phyloP scores from a whole-genome alignment of 1,140 invertebrate genomes.

The Caerostris extrusa region DNA sequence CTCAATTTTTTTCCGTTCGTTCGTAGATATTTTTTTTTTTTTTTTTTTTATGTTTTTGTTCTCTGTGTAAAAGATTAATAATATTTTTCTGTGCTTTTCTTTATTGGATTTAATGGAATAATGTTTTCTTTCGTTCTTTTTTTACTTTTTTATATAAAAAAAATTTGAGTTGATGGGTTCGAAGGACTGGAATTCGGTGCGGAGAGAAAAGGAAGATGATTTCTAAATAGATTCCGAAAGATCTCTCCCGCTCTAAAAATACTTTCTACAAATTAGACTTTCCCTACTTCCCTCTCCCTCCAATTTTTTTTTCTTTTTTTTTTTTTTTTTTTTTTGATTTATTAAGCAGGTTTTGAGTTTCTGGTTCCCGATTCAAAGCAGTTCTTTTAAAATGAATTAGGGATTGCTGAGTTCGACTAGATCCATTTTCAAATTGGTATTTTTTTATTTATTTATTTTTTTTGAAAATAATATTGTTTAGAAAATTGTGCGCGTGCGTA shows the following conservation, averaged over 20 bases:
- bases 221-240: constrained; percentile 4
- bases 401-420: neutral
- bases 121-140: neutral
- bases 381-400: constrained; percentile 15
- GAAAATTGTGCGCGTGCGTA: too few relatives aligned
- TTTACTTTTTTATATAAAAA: neutral
- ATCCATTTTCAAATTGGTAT: neutral
- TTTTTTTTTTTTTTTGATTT: neutral
- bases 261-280: neutral
- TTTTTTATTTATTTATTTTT: neutral
- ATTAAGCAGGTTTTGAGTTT: constrained; percentile 16
- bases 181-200: neutral
- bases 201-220: neutral
- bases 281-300: too few relatives aligned
- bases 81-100: neutral
- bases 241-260: neutral
- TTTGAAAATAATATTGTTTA: too few relatives aligned
- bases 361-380: neutral
- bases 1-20: too few relatives aligned
- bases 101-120: neutral
- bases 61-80: constrained; percentile 2
- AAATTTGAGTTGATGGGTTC: constrained; percentile 7
- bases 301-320: neutral
- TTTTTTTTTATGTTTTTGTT: too few relatives aligned
- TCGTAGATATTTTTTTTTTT: too few relatives aligned